Evolutionary conservation across 1,140 invertebrate species (phyloP), one percentile per base, ranked within the genome.

Genomic region (Tigriopus japonicus): DNA sequence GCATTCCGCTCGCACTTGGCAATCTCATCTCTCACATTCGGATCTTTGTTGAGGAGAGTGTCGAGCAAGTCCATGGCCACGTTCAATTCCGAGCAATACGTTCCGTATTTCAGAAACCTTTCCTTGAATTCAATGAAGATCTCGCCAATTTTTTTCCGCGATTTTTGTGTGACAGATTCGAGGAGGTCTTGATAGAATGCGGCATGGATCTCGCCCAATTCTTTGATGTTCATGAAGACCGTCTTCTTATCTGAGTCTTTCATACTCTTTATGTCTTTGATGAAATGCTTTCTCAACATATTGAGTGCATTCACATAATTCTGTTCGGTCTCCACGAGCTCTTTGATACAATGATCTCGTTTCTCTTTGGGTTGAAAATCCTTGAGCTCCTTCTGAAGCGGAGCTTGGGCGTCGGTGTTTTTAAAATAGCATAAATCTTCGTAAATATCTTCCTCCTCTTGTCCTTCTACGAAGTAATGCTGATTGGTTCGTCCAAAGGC

Each of bases 301-400:
- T 80, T 80, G 15, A 98, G 75, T 42, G 94, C 93, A 66, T 94
- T 87, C 17, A 95, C 82, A 71, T 97, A 98, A 74, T 97, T 97
- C 63, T 83, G 85, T 73, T 98, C 94, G 0, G 94, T 98, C 72
- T 96, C 91, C 13, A 96, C 79, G 5, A 98, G 74, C 72, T 98
- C 94, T 67, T 89, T 83, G 63, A 98, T 86, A 54, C 94, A 92
- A 70, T 92, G 92, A 73, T 97, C 92, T 62, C 91, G 75, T 72
- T 95, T 95, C 69, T 90, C 87, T 35, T 68, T 62, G 10, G 67
- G 66, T 17, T 61, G 64, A 45, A 65, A 63, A 21, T 64, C 63
- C 12, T 63, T 35, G 28, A 35, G 28, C 28, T 35, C 28, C 9
- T 35, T 40, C 9, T 28, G 24, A 40, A 65, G 40, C 40, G 63